These are phyloP conservation scores for Bergia puertoricense DNA, from an alignment of 92 coral and sea anemone species.

Conservation along the genomic window DNA sequence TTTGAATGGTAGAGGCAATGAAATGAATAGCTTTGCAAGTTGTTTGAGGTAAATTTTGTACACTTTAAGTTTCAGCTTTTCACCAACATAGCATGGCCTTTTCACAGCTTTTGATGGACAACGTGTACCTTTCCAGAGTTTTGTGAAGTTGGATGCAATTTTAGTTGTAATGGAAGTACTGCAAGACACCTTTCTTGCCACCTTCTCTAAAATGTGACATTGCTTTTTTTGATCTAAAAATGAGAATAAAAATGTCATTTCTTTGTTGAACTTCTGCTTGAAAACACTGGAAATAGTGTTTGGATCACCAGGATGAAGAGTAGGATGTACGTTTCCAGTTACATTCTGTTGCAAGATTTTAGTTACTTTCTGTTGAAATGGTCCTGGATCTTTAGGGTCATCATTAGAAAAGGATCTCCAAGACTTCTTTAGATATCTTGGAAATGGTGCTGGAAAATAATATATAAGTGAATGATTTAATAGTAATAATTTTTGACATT, in stretches of 20 bases:
- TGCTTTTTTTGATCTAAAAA: conserved; percentile 54
- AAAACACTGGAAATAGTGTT: conserved; percentile 24
- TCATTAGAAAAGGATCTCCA: background rate
- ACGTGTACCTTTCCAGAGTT: conserved; percentile 11
- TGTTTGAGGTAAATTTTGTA: conserved; percentile 36
- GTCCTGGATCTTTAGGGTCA: background rate
- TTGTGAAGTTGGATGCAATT: conserved; percentile 41
- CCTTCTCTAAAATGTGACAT: conserved; percentile 48
- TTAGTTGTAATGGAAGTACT: conserved; percentile 27
- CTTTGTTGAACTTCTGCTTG: conserved; percentile 52
- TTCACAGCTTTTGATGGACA: background rate
- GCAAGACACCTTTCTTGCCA: conserved; percentile 50
- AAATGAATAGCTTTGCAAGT: conserved; percentile 60
- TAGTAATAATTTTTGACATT: too few relatives aligned
- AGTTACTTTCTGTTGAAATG: background rate
- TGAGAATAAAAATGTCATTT: conserved; percentile 63
- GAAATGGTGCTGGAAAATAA: conserved; percentile 21
- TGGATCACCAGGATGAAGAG: background rate
- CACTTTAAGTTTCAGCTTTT: conserved; percentile 28
- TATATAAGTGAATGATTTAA: background rate
- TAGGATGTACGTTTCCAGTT: background rate
- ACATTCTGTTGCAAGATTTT: background rate
- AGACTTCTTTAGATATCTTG: conserved; percentile 4
- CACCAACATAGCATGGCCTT: conserved; percentile 7
- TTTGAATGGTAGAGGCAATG: conserved; percentile 76